Conservation (phyloP, 2,113 vertebrate genomes). For the Chaetodon auriga region DNA sequence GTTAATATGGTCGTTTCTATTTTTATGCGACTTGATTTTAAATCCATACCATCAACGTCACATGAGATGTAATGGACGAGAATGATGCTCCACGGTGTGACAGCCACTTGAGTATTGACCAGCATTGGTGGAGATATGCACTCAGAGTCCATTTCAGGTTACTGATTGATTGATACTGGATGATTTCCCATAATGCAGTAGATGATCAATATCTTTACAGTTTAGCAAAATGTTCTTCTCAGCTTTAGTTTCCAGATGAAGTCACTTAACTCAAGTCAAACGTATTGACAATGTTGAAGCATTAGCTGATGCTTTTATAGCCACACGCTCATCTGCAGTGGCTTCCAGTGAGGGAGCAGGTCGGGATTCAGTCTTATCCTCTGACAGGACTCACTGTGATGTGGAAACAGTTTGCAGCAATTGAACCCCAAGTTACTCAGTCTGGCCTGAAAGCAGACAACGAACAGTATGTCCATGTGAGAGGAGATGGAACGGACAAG, state of each 20-base stretch:
- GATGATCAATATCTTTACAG: conserved; percentile 19
- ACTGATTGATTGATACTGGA: neutral
- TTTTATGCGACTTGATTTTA: neutral
- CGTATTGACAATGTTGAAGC: neutral
- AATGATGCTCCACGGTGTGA: neutral
- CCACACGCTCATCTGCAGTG: too few relatives aligned
- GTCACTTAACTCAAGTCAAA: neutral
- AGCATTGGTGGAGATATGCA: neutral
- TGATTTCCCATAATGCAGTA: conserved; percentile 2
- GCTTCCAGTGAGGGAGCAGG: neutral
- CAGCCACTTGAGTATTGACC: neutral
- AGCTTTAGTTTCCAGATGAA: conserved; percentile 7
- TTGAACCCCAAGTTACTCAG: conserved; percentile 14
- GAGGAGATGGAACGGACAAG: conserved; percentile 33
- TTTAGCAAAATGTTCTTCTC: conserved; percentile 4
- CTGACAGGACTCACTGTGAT: conserved; percentile 19
- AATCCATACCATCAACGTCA: neutral
- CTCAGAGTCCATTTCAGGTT: neutral
- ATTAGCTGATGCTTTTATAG: neutral
- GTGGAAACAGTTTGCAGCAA: conserved; percentile 12
- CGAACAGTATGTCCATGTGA: conserved; percentile 26
- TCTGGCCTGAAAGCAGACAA: conserved; percentile 12
- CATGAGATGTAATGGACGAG: neutral
- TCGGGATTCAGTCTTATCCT: neutral
- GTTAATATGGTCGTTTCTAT: neutral